Base-by-base conservation (phyloP, 1,140 invertebrate species). In the Drosophila nannoptera region DNA sequence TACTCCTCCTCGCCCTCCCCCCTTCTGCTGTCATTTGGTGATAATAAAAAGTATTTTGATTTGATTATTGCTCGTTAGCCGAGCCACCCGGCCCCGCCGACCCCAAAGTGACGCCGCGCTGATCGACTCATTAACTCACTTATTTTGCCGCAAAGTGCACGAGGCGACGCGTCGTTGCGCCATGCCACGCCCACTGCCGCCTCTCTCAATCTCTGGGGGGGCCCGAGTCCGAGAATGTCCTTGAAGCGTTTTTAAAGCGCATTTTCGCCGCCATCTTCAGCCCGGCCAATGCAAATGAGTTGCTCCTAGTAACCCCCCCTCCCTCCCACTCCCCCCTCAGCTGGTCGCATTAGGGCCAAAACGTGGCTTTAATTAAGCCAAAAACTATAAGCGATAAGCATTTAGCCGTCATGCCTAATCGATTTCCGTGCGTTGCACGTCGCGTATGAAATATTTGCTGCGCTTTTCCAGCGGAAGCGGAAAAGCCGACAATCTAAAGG, bases 1-100 rank as follows among this genome's bases (percentile, higher is more conserved):
- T 22, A 3, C n/a, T n/a, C n/a, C n/a, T n/a, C n/a, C n/a, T n/a
- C n/a, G n/a, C n/a, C n/a, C n/a, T n/a, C n/a, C n/a, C n/a, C n/a
- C 22, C 22, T 69, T 60, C 36, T 73, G 60, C 48, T 55, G 64
- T 56, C 48, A 60, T 63, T 65, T 77, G 73, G 75, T 78, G 73
- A 75, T 80, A 77, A 81, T 78, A 70, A 73, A 78, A 80, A 87
- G 78, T 87, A 77, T 84, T 77, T 81, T 86, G 81, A 86, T 86
- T 86, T 86, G 81, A 86, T 86, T 86, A 86, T 86, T 86, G 81
- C 81, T 86, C 81, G 81, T 86, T 86, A 86, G 81, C 82, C 63
- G 45, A 11, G 40, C 53, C 40, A 32, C 29, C 12, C 49, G 40
- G 31, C 42, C 36, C 38, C 38, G 48, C 36, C 22, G 50, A 55